Base-by-base conservation (phyloP, 2,888 invertebrate species). In the Busseola fusca region DNA sequence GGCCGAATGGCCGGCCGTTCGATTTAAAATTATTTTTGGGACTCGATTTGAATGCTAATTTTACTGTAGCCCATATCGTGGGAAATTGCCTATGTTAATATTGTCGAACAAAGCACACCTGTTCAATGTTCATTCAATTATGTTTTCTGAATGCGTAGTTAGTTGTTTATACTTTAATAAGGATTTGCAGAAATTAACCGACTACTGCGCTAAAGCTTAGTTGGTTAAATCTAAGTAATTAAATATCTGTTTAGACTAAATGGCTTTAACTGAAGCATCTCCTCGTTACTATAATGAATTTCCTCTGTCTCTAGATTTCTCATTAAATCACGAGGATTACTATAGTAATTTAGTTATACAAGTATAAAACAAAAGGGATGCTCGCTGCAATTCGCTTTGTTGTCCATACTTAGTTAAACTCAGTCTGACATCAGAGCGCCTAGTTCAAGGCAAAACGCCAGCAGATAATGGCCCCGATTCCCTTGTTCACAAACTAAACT, bases 1-100 rank as follows among this genome's bases (percentile, higher is more conserved):
- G 87, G 84, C 2, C 25, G 21, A 48, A 48, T 48, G 52, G 52
- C 78, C 83, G 73, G 73, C 74, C 78, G 69, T 69, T 81, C 85
- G 85, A 88, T 87, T 89, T 86, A 87, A 89, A 87, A 85, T 88
- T 86, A 89, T 90, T 90, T 91, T 82, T 78, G 87, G 78, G 80
- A 87, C 85, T 84, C 89, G 84, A 91, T 91, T 89, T 88, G 86
- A 87, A 92, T 92, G 91, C 88, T 86, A 92, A 92, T 92, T 92
- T 90, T 84, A 91, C 76, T 86, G 86, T 85, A 81, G 86, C 85
- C 85, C 88, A 86, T 87, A 88, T 84, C 82, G 87, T 77, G 82
- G 85, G 84, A 84, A 87, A 86, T 88, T 87, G 87, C 84, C 86
- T 86, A 78, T 80, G 83, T 78, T 85, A 87, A 88, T 85, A 85